Conservation (phyloP, 2,888 invertebrate species). For the Thera obeliscata region DNA sequence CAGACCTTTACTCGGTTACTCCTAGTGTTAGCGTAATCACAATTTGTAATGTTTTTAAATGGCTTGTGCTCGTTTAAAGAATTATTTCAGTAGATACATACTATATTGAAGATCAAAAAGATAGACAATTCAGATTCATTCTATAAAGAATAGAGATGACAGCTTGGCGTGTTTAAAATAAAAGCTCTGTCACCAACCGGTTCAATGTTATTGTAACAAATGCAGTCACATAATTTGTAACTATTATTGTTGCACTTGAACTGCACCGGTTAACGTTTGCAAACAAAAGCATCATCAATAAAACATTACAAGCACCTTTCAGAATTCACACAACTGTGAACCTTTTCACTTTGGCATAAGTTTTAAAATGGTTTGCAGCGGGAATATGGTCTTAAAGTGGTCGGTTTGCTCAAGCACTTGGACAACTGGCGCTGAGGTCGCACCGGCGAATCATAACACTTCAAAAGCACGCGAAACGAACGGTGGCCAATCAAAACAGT, state of each 20-base stretch:
- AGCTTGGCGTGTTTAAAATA: slow-evolving; percentile 8
- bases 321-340: slow-evolving; percentile 36
- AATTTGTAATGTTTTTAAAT: too few relatives aligned
- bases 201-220: slow-evolving; percentile 72
- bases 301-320: slow-evolving; percentile 11
- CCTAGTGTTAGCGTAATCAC: too few relatives aligned
- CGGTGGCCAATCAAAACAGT: slow-evolving; percentile 77
- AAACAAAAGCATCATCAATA: slow-evolving; percentile 31
- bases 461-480: slow-evolving; percentile 60
- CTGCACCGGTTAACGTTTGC: slow-evolving; percentile 67
- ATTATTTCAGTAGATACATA: too few relatives aligned
- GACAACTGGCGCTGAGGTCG: slow-evolving; percentile 73
- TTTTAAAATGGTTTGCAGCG: slow-evolving; percentile 31
- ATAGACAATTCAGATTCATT: neutral
- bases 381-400: slow-evolving; percentile 44
- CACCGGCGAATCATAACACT: slow-evolving; percentile 76
- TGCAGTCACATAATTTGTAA: slow-evolving; percentile 69
- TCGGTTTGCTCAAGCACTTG: slow-evolving; percentile 73
- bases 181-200: slow-evolving; percentile 48
- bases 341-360: slow-evolving; percentile 27
- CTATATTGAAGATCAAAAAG: too few relatives aligned
- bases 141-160: neutral
- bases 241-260: slow-evolving; percentile 74
- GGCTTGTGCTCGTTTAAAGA: too few relatives aligned
- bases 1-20: neutral